A percentile compares a stretch with the other conserved stretches of the same genome.
phyloP scores from a whole-genome alignment of 2,888 invertebrate genomes.

The Adela reaumurella region DNA sequence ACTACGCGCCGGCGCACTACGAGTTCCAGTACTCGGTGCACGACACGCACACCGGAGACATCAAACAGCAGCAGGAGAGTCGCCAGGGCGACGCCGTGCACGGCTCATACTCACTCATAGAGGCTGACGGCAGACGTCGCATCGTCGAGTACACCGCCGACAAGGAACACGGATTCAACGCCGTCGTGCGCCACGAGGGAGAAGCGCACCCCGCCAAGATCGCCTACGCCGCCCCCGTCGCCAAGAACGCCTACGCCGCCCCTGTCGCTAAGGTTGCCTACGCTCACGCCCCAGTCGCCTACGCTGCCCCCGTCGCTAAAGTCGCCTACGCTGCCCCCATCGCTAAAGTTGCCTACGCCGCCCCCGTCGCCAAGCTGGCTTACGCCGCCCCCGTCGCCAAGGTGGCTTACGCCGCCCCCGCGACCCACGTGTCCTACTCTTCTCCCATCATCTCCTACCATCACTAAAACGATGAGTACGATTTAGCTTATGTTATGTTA shows the following conservation, averaged over 20 bases:
- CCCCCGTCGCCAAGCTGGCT: no score
- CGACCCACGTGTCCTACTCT: no score
- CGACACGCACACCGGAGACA: constrained; percentile 39
- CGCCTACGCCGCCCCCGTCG: no score
- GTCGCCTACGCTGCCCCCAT: no score
- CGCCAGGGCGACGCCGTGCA: constrained; percentile 41
- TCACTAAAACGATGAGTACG: constrained; percentile 32
- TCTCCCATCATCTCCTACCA: constrained; percentile 19
- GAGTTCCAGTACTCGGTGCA: constrained; percentile 44
- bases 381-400: no score
- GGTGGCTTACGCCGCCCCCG: no score
- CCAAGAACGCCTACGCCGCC: no score
- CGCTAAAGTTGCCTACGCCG: no score
- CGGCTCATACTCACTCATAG: constrained; percentile 46
- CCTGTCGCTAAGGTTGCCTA: no score
- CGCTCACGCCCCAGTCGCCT: no score
- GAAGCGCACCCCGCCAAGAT: constrained; percentile 18
- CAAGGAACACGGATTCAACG: constrained; percentile 42
- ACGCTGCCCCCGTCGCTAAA: no score
- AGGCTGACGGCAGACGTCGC: constrained; percentile 42
- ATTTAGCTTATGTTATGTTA: constrained; percentile 2
- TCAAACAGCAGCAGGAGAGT: constrained; percentile 43
- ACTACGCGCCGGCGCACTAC: constrained; percentile 37
- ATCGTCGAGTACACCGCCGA: no score
- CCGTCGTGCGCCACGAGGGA: constrained; percentile 41